Conservation (phyloP, 2,113 vertebrate species). For the Halcyon senegalensis region DNA sequence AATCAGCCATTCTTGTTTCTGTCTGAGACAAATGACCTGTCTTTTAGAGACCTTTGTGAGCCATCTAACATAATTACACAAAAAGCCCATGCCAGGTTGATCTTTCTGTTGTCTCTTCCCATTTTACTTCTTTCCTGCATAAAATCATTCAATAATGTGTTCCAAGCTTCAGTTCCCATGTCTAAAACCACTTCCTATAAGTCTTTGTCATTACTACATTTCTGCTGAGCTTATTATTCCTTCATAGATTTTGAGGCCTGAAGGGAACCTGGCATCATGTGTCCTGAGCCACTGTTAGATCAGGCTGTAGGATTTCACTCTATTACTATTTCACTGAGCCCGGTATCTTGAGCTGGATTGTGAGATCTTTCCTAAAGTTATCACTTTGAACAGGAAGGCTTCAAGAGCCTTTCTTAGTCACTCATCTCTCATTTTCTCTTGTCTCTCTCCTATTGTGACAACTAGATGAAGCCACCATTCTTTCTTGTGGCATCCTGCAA, state of each 20-base stretch:
- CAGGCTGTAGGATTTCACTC: not conserved
- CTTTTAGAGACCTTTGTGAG: not conserved
- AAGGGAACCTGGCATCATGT: not conserved
- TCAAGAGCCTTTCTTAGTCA: not conserved
- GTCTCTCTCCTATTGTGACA: not conserved
- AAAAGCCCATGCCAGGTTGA: not conserved
- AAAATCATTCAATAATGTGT: not conserved
- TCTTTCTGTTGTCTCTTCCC: not conserved
- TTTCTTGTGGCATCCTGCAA: not conserved
- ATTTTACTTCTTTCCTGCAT: not conserved
- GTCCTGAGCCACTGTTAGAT: not conserved
- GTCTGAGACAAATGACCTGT: not conserved
- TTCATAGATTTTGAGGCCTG: not conserved
- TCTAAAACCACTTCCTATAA: not conserved
- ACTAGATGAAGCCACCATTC: not conserved
- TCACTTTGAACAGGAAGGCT: not conserved
- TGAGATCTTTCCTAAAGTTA: not conserved
- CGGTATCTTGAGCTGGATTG: not conserved
- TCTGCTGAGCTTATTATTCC: not conserved
- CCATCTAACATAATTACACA: not conserved
- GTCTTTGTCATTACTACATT: not conserved
- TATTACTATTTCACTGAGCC: not conserved
- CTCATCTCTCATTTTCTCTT: not conserved
- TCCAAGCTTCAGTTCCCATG: not conserved
- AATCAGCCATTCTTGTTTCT: not conserved